Conservation (phyloP, 2,888 invertebrate species). For the Dolomedes plantarius region DNA sequence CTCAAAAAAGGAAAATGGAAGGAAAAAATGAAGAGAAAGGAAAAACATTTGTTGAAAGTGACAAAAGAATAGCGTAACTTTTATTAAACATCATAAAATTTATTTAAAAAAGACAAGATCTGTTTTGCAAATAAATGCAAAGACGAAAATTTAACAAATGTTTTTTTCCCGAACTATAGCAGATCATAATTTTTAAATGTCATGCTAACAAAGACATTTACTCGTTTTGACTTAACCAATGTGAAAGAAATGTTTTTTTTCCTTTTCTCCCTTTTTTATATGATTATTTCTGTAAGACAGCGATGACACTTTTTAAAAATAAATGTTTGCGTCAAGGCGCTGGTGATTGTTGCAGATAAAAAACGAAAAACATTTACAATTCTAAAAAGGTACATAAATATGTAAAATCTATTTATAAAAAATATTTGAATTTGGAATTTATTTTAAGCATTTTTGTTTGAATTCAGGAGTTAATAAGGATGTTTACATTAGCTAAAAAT, state of each 20-base stretch:
- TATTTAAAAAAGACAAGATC: not conserved
- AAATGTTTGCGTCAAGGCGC: not conserved
- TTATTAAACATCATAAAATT: conserved; percentile 2
- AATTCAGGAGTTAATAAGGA: too few relatives aligned
- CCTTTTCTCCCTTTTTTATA: not conserved
- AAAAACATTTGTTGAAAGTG: not conserved
- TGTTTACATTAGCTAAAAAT: too few relatives aligned
- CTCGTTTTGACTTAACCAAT: not conserved
- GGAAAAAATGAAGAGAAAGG: not conserved
- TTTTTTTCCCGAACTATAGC: not conserved
- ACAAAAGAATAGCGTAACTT: not conserved
- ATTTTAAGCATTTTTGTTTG: too few relatives aligned
- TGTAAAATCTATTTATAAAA: too few relatives aligned
- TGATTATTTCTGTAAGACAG: too few relatives aligned
- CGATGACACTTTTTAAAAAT: not conserved
- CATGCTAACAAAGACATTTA: not conserved
- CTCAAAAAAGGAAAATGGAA: not conserved
- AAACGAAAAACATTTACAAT: too few relatives aligned
- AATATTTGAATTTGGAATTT: too few relatives aligned
- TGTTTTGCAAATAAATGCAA: not conserved
- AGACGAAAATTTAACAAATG: not conserved
- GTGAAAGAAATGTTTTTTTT: not conserved
- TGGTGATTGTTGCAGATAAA: too few relatives aligned
- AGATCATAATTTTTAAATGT: not conserved
- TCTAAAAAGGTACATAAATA: too few relatives aligned